Evolutionary conservation across 2,888 invertebrate genomes (phyloP), one percentile per base, ranked within the genome.

Genomic region (Pilophorus perplexus): DNA sequence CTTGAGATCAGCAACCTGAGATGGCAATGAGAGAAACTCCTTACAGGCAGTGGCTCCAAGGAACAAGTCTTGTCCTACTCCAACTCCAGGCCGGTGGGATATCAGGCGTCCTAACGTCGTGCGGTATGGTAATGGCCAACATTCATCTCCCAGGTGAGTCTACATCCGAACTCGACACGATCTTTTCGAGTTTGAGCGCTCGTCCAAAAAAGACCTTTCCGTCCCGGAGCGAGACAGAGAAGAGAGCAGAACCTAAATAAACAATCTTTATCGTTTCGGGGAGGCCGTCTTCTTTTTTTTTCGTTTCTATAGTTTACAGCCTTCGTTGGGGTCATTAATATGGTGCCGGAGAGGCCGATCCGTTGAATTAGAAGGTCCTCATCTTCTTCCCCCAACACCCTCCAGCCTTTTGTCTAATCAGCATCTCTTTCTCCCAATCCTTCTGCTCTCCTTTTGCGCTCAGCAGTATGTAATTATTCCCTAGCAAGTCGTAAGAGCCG

Each of bases 191-290:
- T 23, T 25, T 14, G 46, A 44, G 3, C 44, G 23, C 46, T 46
- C 46, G 46, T 3, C 46, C 46, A 2, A 23, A 46, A 44, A 46
- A 46, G 25, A 46, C 46, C 46, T 46, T 46, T 25, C 25, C 25
- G 22, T 46, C 46, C 23, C n/a, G n/a, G n/a, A n/a, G n/a, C n/a
- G n/a, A n/a, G n/a, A n/a, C n/a, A n/a, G n/a, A n/a, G n/a, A n/a
- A n/a, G n/a, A n/a, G n/a, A n/a, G n/a, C n/a, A 46, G 46, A 14
- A n/a, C 46, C 46, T 46, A 46, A 46, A 46, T 46, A 46, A 46
- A 46, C 46, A 46, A 46, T 46, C 46, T 46, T 46, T 46, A 46
- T 46, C 46, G 46, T 46, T 46, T 46, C 46, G 46, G 22, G 25
- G 46, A 20, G 6, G 6, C n/a, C 46, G 23, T 25, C 14, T 14